phyloP scores from a whole-genome alignment of 1,140 invertebrate species.

The Papilio polyxenes region DNA sequence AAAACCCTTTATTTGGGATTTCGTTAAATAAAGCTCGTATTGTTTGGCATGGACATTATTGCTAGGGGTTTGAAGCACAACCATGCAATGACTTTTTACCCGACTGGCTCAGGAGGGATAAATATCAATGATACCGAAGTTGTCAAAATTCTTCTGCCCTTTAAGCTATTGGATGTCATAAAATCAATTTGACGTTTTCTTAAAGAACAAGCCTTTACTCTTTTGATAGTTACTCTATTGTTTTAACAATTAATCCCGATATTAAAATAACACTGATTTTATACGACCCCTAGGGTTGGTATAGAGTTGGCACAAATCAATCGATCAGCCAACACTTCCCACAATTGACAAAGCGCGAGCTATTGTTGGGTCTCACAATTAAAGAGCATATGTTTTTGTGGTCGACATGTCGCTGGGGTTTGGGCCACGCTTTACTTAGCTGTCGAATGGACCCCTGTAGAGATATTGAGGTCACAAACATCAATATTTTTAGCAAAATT shows the following conservation, averaged over 20 bases:
- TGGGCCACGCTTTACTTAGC: not conserved
- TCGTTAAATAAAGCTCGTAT: slow-evolving; percentile 29
- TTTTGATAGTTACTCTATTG: not conserved
- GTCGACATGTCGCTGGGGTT: not conserved
- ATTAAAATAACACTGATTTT: not conserved
- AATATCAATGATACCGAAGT: not conserved
- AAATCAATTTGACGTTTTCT: not conserved
- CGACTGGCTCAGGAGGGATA: not conserved
- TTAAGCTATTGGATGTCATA: not conserved
- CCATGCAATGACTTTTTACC: not conserved
- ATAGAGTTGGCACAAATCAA: not conserved
- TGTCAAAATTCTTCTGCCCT: not conserved
- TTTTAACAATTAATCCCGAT: slow-evolving; percentile 1
- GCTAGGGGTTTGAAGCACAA: not conserved
- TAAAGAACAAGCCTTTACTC: not conserved
- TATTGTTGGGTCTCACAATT: slow-evolving; percentile 29
- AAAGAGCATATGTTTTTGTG: slow-evolving; percentile 29
- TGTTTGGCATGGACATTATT: not conserved
- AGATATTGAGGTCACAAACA: slow-evolving; percentile 1
- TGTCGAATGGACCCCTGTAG: slow-evolving; percentile 19
- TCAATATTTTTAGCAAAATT: not conserved
- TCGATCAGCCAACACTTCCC: slow-evolving; percentile 29
- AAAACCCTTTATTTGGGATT: slow-evolving; percentile 36
- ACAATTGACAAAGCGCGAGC: slow-evolving; percentile 25
- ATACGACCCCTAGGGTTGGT: not conserved